Percentiles rank a stretch among this genome's conserved stretches.
phyloP scores from a whole-genome alignment of 2,113 vertebrate species.

The Physeter macrocephalus region DNA sequence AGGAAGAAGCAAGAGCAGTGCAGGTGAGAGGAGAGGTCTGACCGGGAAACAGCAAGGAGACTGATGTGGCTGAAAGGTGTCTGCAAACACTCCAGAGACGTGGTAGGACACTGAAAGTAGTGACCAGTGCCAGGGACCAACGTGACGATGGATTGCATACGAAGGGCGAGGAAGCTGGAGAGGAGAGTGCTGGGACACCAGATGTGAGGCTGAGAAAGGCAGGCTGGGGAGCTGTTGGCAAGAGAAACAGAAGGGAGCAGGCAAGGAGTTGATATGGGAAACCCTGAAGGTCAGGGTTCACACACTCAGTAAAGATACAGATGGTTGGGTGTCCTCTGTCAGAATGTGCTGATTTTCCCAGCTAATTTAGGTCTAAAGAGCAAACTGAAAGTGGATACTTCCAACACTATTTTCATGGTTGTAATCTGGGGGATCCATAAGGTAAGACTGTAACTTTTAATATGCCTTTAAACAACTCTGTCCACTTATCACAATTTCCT shows the following conservation, averaged over 20 bases:
- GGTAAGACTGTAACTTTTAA: not conserved
- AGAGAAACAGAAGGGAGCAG: not conserved
- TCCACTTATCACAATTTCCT: not conserved
- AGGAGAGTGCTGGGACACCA: not conserved
- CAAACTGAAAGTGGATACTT: not conserved
- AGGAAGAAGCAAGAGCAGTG: not conserved
- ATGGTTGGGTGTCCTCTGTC: not conserved
- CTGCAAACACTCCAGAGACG: not conserved
- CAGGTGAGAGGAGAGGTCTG: not conserved
- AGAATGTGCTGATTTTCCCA: not conserved
- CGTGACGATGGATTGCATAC: not conserved
- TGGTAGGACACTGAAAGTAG: not conserved
- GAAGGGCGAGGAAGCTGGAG: not conserved
- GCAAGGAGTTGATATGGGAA: not conserved
- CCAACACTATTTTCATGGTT: not conserved
- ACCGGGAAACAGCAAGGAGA: not conserved
- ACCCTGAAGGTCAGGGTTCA: not conserved
- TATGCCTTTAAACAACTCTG: constrained; percentile 21
- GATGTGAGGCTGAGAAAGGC: not conserved
- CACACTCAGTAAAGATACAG: not conserved
- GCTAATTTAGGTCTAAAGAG: not conserved
- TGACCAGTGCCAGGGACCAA: not conserved
- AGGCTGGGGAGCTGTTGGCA: not conserved
- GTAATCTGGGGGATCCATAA: not conserved
- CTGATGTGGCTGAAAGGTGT: not conserved